A percentile compares a stretch with the other conserved stretches of the same genome.
phyloP scores from a whole-genome alignment of 64 coral and sea anemone genomes.

The Exaiptasia diaphana region DNA sequence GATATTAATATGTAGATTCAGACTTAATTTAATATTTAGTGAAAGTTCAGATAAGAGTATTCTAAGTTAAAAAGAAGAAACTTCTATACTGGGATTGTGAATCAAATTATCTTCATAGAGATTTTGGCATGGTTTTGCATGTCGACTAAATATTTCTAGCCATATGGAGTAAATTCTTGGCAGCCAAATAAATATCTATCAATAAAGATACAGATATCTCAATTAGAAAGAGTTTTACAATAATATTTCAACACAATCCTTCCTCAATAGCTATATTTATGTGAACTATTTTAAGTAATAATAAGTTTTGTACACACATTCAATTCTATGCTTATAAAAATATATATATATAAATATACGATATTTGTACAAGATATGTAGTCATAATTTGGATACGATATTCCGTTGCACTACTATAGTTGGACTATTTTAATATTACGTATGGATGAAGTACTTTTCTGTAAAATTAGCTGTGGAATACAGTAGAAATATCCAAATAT shows the following conservation, averaged over 20 bases:
- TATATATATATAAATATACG: slow-evolving; percentile 73
- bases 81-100: slow-evolving; percentile 68
- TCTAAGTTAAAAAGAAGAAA: slow-evolving; percentile 86
- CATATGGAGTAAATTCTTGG: not conserved
- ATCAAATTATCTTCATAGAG: slow-evolving; percentile 75
- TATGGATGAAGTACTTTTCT: slow-evolving; percentile 43
- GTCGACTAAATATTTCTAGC: slow-evolving; percentile 22
- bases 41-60: slow-evolving; percentile 57
- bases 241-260: slow-evolving; percentile 24
- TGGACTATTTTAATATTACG: slow-evolving; percentile 97
- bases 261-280: slow-evolving; percentile 93
- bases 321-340: slow-evolving; percentile 77
- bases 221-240: slow-evolving; percentile 11
- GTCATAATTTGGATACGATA: slow-evolving; percentile 98
- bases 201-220: not conserved
- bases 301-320: slow-evolving; percentile 89
- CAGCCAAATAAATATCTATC: slow-evolving; percentile 4
- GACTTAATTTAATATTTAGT: slow-evolving; percentile 95
- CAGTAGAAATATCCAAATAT: slow-evolving; percentile 76
- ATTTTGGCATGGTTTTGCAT: slow-evolving; percentile 69
- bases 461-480: slow-evolving; percentile 84
- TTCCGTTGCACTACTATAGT: slow-evolving; percentile 99
- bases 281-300: slow-evolving; percentile 98
- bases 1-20: slow-evolving; percentile 64
- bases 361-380: slow-evolving; percentile 96